A percentile compares a stretch with the other conserved stretches of the same genome.
These are phyloP conservation scores for Linnaemya tessellans DNA, from an alignment of 2,888 invertebrate species.

Conservation along the genomic window DNA sequence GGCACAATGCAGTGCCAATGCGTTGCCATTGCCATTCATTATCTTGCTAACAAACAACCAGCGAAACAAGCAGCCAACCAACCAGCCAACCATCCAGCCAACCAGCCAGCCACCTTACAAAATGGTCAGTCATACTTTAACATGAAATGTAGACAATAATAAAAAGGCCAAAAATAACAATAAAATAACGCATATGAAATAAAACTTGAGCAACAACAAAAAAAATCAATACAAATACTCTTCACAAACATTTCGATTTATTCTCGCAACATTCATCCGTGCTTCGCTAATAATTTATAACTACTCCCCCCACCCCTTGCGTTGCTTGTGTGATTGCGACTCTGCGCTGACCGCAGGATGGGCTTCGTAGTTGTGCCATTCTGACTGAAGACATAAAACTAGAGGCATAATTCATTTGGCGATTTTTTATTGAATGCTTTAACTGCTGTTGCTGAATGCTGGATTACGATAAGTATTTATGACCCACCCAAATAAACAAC, in stretches of 20 bases:
- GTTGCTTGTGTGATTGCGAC: neutral
- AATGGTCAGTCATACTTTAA: conserved; percentile 58
- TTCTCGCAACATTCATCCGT: conserved; percentile 32
- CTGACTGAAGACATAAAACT: conserved; percentile 77
- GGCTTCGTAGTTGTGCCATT: conserved; percentile 28
- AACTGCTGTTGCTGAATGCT: conserved; percentile 59
- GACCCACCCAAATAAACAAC: conserved; percentile 57
- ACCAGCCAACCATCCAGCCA: neutral
- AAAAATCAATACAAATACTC: conserved; percentile 67
- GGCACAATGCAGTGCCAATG: conserved; percentile 60
- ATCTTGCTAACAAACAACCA: conserved; percentile 22
- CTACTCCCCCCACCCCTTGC: conserved; percentile 11
- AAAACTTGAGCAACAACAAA: no score
- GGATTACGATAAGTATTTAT: conserved; percentile 58
- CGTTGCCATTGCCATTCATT: conserved; percentile 60
- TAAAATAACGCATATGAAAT: conserved; percentile 38
- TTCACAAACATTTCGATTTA: conserved; percentile 55
- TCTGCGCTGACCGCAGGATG: neutral
- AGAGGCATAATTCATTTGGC: conserved; percentile 78
- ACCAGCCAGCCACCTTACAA: conserved; percentile 43
- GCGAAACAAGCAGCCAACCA: no score
- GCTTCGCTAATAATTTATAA: conserved; percentile 62
- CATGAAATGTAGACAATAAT: conserved; percentile 60
- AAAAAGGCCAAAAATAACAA: conserved; percentile 36
- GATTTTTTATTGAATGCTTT: conserved; percentile 79